Evolutionary conservation across 2,888 invertebrate species (phyloP).

Genomic region (Thalpophila matura): DNA sequence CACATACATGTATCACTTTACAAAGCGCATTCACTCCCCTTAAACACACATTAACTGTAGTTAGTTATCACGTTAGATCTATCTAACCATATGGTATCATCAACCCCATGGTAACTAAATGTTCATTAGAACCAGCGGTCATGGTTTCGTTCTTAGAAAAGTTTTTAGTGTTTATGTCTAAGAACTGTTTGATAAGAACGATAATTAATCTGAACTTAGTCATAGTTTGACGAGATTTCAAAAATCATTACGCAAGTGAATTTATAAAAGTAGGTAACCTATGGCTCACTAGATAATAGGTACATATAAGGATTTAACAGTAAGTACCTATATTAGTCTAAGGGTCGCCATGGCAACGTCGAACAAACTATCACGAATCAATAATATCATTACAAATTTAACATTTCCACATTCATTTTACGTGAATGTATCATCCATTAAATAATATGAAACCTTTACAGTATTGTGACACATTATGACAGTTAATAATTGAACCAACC

Average conservation of each 20-base stretch:
- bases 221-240: constrained; percentile 30
- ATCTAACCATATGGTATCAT: constrained; percentile 20
- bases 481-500: constrained; percentile 89
- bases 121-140: background rate
- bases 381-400: constrained; percentile 58
- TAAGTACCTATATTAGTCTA: constrained; percentile 16
- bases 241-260: constrained; percentile 17
- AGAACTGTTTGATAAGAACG: constrained; percentile 1
- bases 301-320: constrained; percentile 16
- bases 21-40: constrained; percentile 59
- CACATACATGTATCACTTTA: constrained; percentile 61
- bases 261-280: constrained; percentile 16
- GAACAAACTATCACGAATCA: constrained; percentile 58
- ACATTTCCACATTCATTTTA: constrained; percentile 28
- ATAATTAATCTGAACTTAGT: constrained; percentile 34
- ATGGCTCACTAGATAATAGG: constrained; percentile 41
- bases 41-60: constrained; percentile 42
- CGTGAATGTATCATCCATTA: constrained; percentile 59
- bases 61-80: constrained; percentile 26
- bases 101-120: constrained; percentile 6
- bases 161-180: background rate
- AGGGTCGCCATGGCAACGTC: constrained; percentile 55
- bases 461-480: constrained; percentile 51
- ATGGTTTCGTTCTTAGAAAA: constrained; percentile 5
- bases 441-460: constrained; percentile 49